Evolutionary conservation across 2,888 invertebrate genomes (phyloP).

Genomic region (Rhagium mordax): DNA sequence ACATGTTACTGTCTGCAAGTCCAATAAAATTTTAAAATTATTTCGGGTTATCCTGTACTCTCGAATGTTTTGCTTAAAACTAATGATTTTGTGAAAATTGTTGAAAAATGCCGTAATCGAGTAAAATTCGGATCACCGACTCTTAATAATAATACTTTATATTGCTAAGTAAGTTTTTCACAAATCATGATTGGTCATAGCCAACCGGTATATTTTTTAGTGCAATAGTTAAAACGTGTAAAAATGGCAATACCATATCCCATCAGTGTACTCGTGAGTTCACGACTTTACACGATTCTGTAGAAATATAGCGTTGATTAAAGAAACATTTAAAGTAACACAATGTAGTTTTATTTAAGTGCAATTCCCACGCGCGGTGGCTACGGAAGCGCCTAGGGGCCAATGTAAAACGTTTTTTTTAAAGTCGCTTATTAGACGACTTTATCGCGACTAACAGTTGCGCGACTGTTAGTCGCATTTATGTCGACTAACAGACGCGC

Average conservation of each 20-base stretch:
- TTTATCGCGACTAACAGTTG: too few relatives aligned
- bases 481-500: too few relatives aligned
- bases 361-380: too few relatives aligned
- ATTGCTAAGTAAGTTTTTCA: slow-evolving; percentile 34
- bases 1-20: background rate
- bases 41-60: slow-evolving; percentile 14
- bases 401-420: too few relatives aligned
- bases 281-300: slow-evolving; percentile 68
- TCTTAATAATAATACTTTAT: slow-evolving; percentile 28
- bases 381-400: too few relatives aligned
- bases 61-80: slow-evolving; percentile 5
- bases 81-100: slow-evolving; percentile 14
- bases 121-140: slow-evolving; percentile 23
- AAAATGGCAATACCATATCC: slow-evolving; percentile 71
- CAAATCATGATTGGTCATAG: slow-evolving; percentile 52
- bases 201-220: slow-evolving; percentile 64
- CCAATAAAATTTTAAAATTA: background rate
- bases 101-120: slow-evolving; percentile 23
- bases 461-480: too few relatives aligned
- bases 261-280: slow-evolving; percentile 67
- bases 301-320: slow-evolving; percentile 71
- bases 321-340: slow-evolving; percentile 68
- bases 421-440: too few relatives aligned
- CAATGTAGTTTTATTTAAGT: slow-evolving; percentile 35
- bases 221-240: slow-evolving; percentile 70